Evolutionary conservation across 2,797 vertebrate genomes (phyloP).

Genomic region (Pangasius krempfi): DNA sequence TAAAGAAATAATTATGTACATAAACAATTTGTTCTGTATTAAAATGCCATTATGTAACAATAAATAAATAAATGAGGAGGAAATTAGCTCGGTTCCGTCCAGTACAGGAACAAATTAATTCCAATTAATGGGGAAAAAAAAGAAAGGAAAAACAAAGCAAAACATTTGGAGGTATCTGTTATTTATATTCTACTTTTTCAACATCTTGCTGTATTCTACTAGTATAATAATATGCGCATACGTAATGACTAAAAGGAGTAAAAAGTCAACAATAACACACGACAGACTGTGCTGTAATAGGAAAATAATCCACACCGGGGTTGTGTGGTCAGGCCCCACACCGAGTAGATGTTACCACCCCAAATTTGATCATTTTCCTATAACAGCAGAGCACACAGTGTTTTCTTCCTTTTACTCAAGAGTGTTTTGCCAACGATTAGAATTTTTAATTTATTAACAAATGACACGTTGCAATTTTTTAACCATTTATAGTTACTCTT

Average conservation of each 20-base stretch:
- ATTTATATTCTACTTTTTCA: not conserved
- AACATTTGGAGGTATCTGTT: not conserved
- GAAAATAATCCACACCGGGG: not conserved
- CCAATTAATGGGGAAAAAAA: conserved; percentile 36
- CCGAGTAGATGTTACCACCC: no score
- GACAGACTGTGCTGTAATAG: not conserved
- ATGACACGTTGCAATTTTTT: not conserved
- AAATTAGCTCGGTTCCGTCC: conserved; percentile 60
- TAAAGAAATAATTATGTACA: conserved; percentile 38
- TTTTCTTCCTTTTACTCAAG: not conserved
- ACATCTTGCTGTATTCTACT: not conserved
- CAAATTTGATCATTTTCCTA: not conserved
- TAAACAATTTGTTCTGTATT: conserved; percentile 66
- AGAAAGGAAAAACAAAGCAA: not conserved
- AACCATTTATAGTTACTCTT: not conserved
- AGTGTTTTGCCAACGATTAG: not conserved
- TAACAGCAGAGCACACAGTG: not conserved
- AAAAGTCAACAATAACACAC: not conserved
- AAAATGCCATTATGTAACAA: conserved; percentile 38
- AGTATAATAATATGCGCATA: not conserved
- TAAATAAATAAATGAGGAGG: conserved; percentile 59
- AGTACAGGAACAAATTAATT: conserved; percentile 71
- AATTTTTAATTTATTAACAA: not conserved
- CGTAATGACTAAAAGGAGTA: not conserved
- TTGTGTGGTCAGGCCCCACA: not conserved